Evolutionary conservation across 2,888 invertebrate genomes (phyloP).

Genomic region (Glomeris marginata): DNA sequence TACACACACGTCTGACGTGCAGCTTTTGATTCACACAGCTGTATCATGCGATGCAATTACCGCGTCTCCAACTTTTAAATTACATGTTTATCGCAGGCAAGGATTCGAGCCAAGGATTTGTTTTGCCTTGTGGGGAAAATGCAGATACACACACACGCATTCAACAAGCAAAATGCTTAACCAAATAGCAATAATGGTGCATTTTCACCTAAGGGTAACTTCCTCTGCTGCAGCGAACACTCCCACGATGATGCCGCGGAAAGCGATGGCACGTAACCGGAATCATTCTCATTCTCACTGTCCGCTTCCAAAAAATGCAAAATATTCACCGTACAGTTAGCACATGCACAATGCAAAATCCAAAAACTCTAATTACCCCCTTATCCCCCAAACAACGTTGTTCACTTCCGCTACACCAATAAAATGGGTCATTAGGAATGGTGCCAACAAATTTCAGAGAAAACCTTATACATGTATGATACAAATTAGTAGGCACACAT

Average conservation of each 20-base stretch:
- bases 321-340: background rate
- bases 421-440: too few relatives aligned
- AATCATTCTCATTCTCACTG: constrained; percentile 13
- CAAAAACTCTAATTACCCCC: background rate
- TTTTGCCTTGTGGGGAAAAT: background rate
- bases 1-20: too few relatives aligned
- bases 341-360: background rate
- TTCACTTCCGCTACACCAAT: too few relatives aligned
- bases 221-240: background rate
- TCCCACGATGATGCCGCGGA: constrained; percentile 8
- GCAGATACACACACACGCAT: background rate
- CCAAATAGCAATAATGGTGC: background rate
- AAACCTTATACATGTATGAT: too few relatives aligned
- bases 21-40: too few relatives aligned
- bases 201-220: background rate
- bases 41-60: too few relatives aligned
- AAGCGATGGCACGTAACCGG: constrained; percentile 14
- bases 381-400: background rate
- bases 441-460: background rate
- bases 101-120: too few relatives aligned
- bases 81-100: too few relatives aligned
- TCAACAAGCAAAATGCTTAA: background rate
- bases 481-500: too few relatives aligned
- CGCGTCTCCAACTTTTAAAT: too few relatives aligned
- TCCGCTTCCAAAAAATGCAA: constrained; percentile 10